phyloP scores from a whole-genome alignment of 2,113 vertebrate genomes.

The Colossoma macropomum region DNA sequence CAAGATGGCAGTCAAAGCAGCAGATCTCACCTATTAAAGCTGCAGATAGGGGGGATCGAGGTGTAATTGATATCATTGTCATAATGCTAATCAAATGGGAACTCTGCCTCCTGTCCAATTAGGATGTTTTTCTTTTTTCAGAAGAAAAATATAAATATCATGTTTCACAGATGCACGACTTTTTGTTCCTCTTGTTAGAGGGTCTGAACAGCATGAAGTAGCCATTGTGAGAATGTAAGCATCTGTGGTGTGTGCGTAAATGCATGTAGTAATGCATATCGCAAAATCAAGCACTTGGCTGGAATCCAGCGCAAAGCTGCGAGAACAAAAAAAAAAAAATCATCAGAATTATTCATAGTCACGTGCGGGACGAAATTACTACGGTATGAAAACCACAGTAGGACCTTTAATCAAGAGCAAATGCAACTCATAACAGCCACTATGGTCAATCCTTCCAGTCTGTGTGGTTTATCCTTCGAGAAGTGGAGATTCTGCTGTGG shows the following conservation, averaged over 20 bases:
- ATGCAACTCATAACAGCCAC: not conserved
- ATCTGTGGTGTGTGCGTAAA: conserved; percentile 42
- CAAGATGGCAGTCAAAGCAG: conserved; percentile 62
- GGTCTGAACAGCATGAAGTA: conserved; percentile 39
- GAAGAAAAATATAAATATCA: conserved; percentile 24
- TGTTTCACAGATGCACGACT: conserved; percentile 40
- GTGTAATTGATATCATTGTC: conserved; percentile 78
- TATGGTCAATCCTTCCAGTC: not conserved
- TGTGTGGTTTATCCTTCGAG: conserved; percentile 21
- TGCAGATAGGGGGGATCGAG: conserved; percentile 70
- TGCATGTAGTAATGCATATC: conserved; percentile 43
- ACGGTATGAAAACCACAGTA: not conserved
- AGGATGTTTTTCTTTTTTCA: not conserved
- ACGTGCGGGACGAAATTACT: not conserved
- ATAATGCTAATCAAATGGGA: conserved; percentile 33
- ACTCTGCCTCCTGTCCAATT: conserved; percentile 36
- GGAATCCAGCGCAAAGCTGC: conserved; percentile 10
- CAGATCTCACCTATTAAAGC: conserved; percentile 77
- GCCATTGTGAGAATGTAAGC: conserved; percentile 50
- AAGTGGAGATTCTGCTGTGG: conserved; percentile 54
- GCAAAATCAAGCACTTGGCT: conserved; percentile 32
- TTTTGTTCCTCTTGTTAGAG: conserved; percentile 47
- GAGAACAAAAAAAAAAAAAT: conserved; percentile 14
- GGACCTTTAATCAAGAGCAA: not conserved
- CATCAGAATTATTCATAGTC: not conserved